Percentiles rank a stretch among this genome's conserved stretches.
These are phyloP conservation scores for Parus major DNA, from an alignment of 2,113 vertebrate species.

Conservation along the genomic window DNA sequence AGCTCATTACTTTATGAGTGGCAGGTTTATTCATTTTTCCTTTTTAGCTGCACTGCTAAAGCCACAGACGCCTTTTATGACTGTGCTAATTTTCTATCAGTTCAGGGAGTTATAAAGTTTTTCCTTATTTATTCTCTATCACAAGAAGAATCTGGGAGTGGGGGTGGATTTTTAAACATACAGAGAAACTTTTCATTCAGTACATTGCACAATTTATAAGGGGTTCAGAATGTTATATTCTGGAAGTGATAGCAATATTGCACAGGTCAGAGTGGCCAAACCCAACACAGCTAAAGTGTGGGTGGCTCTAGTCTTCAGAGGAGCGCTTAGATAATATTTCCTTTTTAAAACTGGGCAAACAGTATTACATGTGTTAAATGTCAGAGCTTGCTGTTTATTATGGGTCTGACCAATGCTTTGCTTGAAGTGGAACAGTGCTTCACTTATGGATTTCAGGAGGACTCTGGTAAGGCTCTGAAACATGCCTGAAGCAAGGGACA, in stretches of 20 bases:
- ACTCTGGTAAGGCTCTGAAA: not conserved
- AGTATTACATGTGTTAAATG: slow-evolving; percentile 2
- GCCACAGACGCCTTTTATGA: slow-evolving; percentile 40
- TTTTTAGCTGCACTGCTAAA: slow-evolving; percentile 52
- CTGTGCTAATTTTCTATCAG: slow-evolving; percentile 71
- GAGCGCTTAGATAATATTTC: slow-evolving; percentile 4
- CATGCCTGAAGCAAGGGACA: not conserved
- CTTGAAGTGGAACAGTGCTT: not conserved
- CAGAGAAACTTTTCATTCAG: slow-evolving; percentile 45
- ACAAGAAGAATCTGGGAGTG: not conserved
- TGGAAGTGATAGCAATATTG: not conserved
- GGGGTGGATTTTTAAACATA: not conserved
- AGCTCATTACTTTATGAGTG: slow-evolving; percentile 22
- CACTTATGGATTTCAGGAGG: not conserved
- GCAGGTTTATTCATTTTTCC: not conserved
- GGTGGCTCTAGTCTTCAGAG: slow-evolving; percentile 2
- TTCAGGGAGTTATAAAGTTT: slow-evolving; percentile 52
- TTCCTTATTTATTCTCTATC: slow-evolving; percentile 38
- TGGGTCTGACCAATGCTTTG: not conserved
- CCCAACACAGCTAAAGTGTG: not conserved
- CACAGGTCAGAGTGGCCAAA: not conserved
- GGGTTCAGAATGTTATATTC: not conserved
- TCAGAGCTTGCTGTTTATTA: slow-evolving; percentile 8
- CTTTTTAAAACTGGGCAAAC: slow-evolving; percentile 24
- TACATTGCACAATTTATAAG: not conserved